phyloP scores from a whole-genome alignment of 2,888 invertebrate genomes.

The Himalopsyche kuldschensis region DNA sequence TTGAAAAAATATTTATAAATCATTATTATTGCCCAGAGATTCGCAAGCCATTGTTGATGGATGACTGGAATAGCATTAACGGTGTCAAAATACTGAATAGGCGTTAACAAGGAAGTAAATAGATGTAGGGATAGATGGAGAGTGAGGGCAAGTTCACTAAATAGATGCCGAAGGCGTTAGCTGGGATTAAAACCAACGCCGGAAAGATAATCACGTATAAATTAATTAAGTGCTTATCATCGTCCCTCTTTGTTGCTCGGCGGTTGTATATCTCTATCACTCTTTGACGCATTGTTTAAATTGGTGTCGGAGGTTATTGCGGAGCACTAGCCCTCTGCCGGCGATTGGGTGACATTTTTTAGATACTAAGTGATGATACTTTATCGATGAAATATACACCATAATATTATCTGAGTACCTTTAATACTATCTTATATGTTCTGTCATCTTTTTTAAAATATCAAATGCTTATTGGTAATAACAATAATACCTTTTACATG shows the following conservation, averaged over 20 bases:
- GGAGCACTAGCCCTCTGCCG: not conserved
- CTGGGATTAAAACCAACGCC: conserved; percentile 37
- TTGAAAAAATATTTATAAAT: no score
- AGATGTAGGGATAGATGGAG: not conserved
- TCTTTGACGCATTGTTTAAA: not conserved
- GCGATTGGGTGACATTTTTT: not conserved
- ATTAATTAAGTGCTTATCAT: conserved; percentile 39
- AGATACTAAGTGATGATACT: not conserved
- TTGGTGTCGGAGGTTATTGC: not conserved
- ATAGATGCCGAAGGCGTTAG: conserved; percentile 23
- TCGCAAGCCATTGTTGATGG: not conserved
- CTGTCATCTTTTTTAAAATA: no score
- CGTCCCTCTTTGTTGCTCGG: not conserved
- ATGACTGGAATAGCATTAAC: not conserved
- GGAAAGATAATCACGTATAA: conserved; percentile 40
- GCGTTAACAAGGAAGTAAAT: not conserved
- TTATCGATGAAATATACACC: no score
- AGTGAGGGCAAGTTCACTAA: not conserved
- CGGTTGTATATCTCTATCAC: not conserved
- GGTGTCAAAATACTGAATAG: not conserved
- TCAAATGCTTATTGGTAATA: no score
- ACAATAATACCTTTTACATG: no score
- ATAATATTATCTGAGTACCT: no score
- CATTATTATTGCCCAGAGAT: not conserved
- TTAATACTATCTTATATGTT: no score